A percentile compares a stretch with the other conserved stretches of the same genome.
Evolutionary conservation across 2,888 invertebrate species (phyloP).

Genomic region (Xylophagus ater): DNA sequence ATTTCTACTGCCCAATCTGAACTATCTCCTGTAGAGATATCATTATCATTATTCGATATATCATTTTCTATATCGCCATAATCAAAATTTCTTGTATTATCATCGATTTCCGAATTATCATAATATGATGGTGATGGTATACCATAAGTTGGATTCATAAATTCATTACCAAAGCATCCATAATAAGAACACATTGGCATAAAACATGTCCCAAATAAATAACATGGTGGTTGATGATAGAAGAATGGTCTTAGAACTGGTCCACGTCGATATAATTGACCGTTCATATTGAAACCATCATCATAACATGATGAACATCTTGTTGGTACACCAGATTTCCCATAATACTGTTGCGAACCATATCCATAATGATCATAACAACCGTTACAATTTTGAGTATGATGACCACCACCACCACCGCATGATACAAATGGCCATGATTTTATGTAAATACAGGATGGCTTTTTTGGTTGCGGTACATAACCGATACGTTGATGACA

Average conservation of each 20-base stretch:
- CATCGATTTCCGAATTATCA: neutral
- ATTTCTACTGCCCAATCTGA: slow-evolving; percentile 12
- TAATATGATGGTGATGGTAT: neutral
- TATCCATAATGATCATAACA: slow-evolving; percentile 19
- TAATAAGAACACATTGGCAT: slow-evolving; percentile 7
- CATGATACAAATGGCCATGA: slow-evolving; percentile 19
- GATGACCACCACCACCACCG: slow-evolving; percentile 15
- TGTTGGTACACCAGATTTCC: slow-evolving; percentile 5
- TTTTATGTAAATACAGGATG: slow-evolving; percentile 12
- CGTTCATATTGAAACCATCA: slow-evolving; percentile 16
- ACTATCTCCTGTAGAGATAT: neutral
- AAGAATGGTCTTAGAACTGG: slow-evolving; percentile 16
- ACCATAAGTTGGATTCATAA: slow-evolving; percentile 12
- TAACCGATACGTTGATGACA: slow-evolving; percentile 13
- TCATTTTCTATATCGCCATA: neutral
- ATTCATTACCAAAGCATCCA: slow-evolving; percentile 12
- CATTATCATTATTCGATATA: slow-evolving; percentile 8
- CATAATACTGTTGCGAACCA: slow-evolving; percentile 12
- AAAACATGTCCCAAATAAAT: slow-evolving; percentile 14
- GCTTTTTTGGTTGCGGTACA: slow-evolving; percentile 17
- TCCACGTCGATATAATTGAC: slow-evolving; percentile 17
- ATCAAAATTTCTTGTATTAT: neutral
- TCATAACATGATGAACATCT: slow-evolving; percentile 17
- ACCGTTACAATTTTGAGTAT: slow-evolving; percentile 14
- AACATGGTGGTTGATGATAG: slow-evolving; percentile 17